Evolutionary conservation across 92 coral and sea anemone genomes (phyloP).

Genomic region (Palythoa caribaeorum): DNA sequence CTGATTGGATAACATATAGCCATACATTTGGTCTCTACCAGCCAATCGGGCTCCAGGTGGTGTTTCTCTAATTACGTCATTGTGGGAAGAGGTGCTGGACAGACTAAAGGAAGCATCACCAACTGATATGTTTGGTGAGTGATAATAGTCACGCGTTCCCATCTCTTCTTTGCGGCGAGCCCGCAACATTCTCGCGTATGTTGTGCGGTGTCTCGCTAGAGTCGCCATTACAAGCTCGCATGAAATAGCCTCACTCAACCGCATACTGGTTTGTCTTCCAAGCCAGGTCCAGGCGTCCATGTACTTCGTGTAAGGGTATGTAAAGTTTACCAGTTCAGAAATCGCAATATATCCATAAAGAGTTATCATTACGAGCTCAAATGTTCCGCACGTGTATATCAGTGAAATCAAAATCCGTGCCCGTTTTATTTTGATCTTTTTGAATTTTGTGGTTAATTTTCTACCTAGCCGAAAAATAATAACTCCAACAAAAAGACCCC

Average conservation of each 20-base stretch:
- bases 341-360: neutral
- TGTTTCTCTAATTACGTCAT: neutral
- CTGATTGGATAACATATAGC: neutral
- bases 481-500: conserved; percentile 18
- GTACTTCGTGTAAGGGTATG: neutral
- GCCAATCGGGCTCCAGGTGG: neutral
- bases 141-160: neutral
- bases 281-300: conserved; percentile 16
- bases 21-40: neutral
- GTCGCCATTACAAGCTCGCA: conserved; percentile 12
- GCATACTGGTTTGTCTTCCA: conserved; percentile 8
- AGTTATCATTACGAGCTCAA: neutral
- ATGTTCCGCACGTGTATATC: conserved; percentile 20
- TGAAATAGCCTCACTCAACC: conserved; percentile 4
- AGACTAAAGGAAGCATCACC: conserved; percentile 1
- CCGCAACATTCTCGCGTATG: neutral
- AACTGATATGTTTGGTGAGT: neutral
- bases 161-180: neutral
- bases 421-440: neutral
- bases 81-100: neutral
- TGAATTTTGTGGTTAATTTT: neutral
- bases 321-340: neutral
- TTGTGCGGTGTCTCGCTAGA: conserved; percentile 12
- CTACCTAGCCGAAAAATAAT: conserved; percentile 3
- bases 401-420: neutral